Percentiles rank a stretch among this genome's conserved stretches.
Evolutionary conservation across 2,797 vertebrate species (phyloP).

Genomic region (Lerista edwardsae): DNA sequence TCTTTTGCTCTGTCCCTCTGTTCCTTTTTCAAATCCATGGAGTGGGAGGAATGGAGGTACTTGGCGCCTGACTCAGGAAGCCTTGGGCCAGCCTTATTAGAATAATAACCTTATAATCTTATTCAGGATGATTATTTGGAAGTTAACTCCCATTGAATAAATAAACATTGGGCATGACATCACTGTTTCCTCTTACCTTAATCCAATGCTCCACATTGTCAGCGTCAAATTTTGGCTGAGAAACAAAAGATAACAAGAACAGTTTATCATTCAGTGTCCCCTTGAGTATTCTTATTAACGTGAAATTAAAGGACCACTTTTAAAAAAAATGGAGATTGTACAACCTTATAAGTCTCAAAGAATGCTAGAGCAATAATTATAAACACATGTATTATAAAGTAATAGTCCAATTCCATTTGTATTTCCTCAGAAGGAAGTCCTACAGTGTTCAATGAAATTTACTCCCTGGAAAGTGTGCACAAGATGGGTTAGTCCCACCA

Average conservation of each 20-base stretch:
- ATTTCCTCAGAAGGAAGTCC: neutral
- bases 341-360: neutral
- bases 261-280: slow-evolving; percentile 14
- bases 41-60: no score
- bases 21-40: no score
- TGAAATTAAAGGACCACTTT: neutral
- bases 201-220: slow-evolving; percentile 79
- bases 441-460: neutral
- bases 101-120: neutral
- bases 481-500: no score
- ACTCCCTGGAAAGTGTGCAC: no score
- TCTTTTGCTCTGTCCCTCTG: no score
- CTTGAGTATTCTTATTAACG: neutral
- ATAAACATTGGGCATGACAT: neutral
- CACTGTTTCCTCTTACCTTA: slow-evolving; percentile 73
- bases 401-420: neutral
- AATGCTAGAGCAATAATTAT: neutral
- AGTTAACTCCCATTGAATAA: neutral
- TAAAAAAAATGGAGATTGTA: neutral
- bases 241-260: slow-evolving; percentile 9
- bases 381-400: neutral
- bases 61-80: no score
- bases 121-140: neutral
- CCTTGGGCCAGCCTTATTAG: no score
- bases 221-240: slow-evolving; percentile 70